Evolutionary conservation across 2,888 invertebrate genomes (phyloP).

Genomic region (Drosophila yooni): DNA sequence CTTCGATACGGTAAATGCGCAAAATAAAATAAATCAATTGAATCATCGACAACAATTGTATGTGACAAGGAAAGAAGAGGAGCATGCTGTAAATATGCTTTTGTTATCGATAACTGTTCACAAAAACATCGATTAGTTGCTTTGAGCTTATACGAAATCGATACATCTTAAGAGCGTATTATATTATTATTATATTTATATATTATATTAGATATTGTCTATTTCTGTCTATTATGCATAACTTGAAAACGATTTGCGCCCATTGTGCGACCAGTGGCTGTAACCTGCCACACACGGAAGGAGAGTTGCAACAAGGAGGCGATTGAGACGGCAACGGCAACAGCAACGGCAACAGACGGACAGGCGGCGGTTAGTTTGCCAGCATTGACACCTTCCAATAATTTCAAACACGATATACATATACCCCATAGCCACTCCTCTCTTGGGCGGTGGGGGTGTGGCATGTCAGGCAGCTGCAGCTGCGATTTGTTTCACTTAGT

Average conservation of each 20-base stretch:
- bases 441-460: slow-evolving; percentile 20
- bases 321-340: neutral
- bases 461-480: slow-evolving; percentile 48
- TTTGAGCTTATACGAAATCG: neutral
- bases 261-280: slow-evolving; percentile 35
- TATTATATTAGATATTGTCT: too few species aligned
- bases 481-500: slow-evolving; percentile 75
- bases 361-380: slow-evolving; percentile 38
- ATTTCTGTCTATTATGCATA: too few species aligned
- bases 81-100: neutral
- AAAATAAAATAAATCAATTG: neutral
- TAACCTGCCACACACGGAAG: slow-evolving; percentile 43
- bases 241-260: slow-evolving; percentile 5
- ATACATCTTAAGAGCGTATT: neutral
- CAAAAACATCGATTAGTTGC: neutral
- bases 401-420: slow-evolving; percentile 55
- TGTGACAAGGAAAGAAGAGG: neutral
- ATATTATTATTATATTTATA: too few species aligned
- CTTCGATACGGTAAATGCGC: neutral
- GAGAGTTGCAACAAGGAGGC: slow-evolving; percentile 25
- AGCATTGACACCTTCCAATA: slow-evolving; percentile 76
- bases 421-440: neutral
- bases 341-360: neutral
- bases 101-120: slow-evolving; percentile 6
- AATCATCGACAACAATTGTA: neutral